Evolutionary conservation across 2,113 vertebrate species (phyloP).

Genomic region (Nanorana parkeri): DNA sequence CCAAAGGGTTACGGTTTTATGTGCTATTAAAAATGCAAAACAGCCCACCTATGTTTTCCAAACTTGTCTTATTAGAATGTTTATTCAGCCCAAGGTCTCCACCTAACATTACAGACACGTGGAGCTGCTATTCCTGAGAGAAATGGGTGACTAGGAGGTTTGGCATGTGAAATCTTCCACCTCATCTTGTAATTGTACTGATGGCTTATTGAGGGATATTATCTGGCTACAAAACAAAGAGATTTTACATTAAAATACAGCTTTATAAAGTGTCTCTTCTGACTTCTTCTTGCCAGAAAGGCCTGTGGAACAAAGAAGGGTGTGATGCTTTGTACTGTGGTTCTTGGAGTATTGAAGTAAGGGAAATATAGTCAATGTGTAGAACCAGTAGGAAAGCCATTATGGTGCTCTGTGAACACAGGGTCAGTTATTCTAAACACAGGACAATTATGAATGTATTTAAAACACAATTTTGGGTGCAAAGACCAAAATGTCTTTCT

Average conservation of each 20-base stretch:
- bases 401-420: not conserved
- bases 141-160: slow-evolving; percentile 18
- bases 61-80: slow-evolving; percentile 1
- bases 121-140: slow-evolving; percentile 31
- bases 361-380: slow-evolving; percentile 16
- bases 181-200: slow-evolving; percentile 44
- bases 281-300: slow-evolving; percentile 8
- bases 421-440: too few relatives aligned
- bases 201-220: slow-evolving; percentile 48
- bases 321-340: slow-evolving; percentile 10
- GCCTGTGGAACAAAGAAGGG: slow-evolving; percentile 30
- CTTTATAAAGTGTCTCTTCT: slow-evolving; percentile 42
- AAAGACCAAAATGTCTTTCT: too few relatives aligned
- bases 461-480: too few relatives aligned
- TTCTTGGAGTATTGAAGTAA: slow-evolving; percentile 19
- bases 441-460: too few relatives aligned
- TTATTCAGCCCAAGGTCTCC: slow-evolving; percentile 18
- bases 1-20: slow-evolving; percentile 56
- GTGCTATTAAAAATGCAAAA: not conserved
- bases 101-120: slow-evolving; percentile 21
- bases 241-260: slow-evolving; percentile 37
- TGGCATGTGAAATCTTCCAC: slow-evolving; percentile 3
- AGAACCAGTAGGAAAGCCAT: slow-evolving; percentile 16
- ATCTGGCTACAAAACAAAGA: slow-evolving; percentile 40
- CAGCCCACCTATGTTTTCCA: slow-evolving; percentile 61